Evolutionary conservation across 2,797 vertebrate genomes (phyloP), one percentile per base, ranked within the genome.

Genomic region (Melanotaenia trifasciata): DNA sequence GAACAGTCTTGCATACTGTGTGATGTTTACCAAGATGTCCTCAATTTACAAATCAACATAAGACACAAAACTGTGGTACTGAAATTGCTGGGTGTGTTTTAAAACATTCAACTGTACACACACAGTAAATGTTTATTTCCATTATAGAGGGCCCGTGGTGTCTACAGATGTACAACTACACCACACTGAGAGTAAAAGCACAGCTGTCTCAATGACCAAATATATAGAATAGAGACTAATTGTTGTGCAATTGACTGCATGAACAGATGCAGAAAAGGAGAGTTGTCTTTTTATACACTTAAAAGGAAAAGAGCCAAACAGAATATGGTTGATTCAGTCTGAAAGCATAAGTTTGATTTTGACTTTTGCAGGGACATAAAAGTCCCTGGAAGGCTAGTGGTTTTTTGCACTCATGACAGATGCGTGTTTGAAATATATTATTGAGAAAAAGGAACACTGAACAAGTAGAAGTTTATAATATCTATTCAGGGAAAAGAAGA

Each of bases 21-120:
- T n/a, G 47, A 11, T 50, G 20, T 50, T 50, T 71, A 56, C 36
- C 54, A 54, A 36, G 43, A 58, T 54, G n/a, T 63, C 12, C 12
- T 63, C 18, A 1, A 18, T 77, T 64, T 26, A 32, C 33, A 64
- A 69, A 65, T 12, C n/a, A 24, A 51, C 3, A 13, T 36, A 35
- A 38, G 40, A 59, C 43, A 11, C 30, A 12, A 50, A 58, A 30
- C 24, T 38, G 10, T 32, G 26, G 32, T 40, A 40, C 59, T 0
- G 22, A 45, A 59, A 53, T 64, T 14, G 9, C 24, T 61, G 16
- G 3, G 57, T 20, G 33, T 43, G 12, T 57, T 6, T 50, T 67
- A 57, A 22, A 43, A 2, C 22, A 62, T 47, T 45, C 40, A 56
- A 7, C 10, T 47, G 28, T 47, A 43, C 57, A 14, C 32, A 30